phyloP scores from a whole-genome alignment of 2,113 vertebrate genomes.

The Nesoenas mayeri region DNA sequence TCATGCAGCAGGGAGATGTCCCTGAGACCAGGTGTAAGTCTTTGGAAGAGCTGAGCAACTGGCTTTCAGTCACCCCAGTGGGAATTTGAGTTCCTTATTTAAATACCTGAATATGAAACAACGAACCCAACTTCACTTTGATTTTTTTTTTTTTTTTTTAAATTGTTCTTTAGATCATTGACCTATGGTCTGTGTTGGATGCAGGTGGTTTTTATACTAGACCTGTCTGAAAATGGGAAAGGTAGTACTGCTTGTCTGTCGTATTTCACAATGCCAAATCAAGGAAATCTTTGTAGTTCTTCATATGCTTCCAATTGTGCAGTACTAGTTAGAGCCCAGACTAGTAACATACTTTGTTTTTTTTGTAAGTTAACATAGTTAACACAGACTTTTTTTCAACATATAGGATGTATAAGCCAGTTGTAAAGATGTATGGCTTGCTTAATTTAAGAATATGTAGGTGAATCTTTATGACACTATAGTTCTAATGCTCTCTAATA shows the following conservation, averaged over 20 bases:
- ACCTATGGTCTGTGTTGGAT: neutral
- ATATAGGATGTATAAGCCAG: no score
- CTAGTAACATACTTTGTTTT: neutral
- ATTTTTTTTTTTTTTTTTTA: no score
- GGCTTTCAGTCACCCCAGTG: neutral
- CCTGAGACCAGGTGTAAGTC: neutral
- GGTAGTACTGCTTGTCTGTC: neutral
- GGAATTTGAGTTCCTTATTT: neutral
- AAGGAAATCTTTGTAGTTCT: neutral
- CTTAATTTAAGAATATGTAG: neutral
- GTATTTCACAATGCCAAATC: accelerated
- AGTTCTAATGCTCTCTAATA: neutral
- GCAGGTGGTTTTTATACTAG: neutral
- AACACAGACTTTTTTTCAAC: neutral
- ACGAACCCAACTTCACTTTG: neutral
- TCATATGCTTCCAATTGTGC: accelerated
- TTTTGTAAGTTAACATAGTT: neutral
- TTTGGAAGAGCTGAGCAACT: neutral
- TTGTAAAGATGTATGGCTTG: neutral
- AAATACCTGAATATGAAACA: neutral
- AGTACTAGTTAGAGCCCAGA: neutral
- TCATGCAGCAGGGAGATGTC: neutral
- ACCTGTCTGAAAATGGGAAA: no score
- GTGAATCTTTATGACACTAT: neutral
- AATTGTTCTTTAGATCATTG: neutral